These are phyloP conservation scores for Carlito syrichta DNA, from an alignment of 2,113 vertebrate genomes.

Conservation along the genomic window DNA sequence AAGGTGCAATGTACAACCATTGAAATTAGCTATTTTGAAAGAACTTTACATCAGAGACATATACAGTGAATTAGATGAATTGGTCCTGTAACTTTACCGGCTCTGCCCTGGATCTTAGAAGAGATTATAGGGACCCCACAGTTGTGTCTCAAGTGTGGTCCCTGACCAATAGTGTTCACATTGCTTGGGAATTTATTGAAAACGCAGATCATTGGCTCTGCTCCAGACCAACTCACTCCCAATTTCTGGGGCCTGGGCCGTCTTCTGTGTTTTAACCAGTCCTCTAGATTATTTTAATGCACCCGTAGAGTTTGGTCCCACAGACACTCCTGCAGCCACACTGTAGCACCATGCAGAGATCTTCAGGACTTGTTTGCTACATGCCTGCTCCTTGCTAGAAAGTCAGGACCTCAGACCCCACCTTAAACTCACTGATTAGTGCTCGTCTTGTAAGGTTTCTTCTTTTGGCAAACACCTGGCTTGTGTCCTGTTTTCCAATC, in stretches of 20 bases:
- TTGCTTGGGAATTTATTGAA: background rate
- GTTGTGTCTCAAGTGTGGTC: background rate
- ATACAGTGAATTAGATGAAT: background rate
- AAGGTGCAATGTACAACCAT: background rate
- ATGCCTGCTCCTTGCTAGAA: background rate
- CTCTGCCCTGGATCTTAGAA: background rate
- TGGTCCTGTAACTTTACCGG: background rate
- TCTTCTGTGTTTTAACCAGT: background rate
- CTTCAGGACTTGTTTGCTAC: background rate
- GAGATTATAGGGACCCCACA: background rate
- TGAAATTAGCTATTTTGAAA: background rate
- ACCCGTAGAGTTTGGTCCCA: background rate
- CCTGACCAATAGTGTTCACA: background rate
- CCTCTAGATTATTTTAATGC: background rate
- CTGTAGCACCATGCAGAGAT: rapidly evolving
- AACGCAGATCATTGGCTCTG: background rate
- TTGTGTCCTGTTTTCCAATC: background rate
- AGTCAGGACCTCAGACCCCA: background rate
- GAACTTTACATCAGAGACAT: background rate
- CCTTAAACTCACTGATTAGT: background rate
- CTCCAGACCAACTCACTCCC: background rate
- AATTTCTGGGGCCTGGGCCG: background rate
- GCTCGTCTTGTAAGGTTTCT: background rate
- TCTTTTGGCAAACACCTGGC: background rate
- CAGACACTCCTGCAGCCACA: background rate